Evolutionary conservation across 2,797 vertebrate species (phyloP).

Genomic region (Meda fulgida): DNA sequence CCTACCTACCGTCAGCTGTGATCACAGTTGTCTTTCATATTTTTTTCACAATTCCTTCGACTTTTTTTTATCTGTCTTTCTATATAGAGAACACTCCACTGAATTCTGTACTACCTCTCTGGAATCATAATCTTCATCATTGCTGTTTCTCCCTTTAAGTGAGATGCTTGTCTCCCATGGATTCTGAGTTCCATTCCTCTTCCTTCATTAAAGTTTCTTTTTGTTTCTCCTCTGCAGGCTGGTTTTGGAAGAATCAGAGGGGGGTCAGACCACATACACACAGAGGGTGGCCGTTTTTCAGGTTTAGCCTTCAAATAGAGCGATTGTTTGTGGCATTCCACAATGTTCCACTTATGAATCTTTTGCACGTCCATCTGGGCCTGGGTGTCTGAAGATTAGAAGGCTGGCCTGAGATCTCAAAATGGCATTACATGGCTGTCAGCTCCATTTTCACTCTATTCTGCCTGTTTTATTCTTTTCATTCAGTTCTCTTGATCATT

Average conservation of each 20-base stretch:
- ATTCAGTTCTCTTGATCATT: constrained; percentile 28
- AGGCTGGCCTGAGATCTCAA: constrained; percentile 21
- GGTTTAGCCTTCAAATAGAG: constrained; percentile 40
- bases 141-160: constrained; percentile 6
- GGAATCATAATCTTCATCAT: constrained; percentile 23
- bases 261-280: constrained; percentile 31
- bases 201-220: constrained; percentile 53
- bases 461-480: constrained; percentile 36
- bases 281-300: constrained; percentile 48
- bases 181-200: constrained; percentile 21
- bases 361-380: constrained; percentile 33
- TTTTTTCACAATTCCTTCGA: constrained; percentile 18
- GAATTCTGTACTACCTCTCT: not conserved
- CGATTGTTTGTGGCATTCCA: constrained; percentile 29
- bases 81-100: constrained; percentile 7
- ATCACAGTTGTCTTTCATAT: constrained; percentile 14
- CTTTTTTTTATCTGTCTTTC: constrained; percentile 10
- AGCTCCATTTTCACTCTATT: constrained; percentile 48
- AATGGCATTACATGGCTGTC: constrained; percentile 52
- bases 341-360: constrained; percentile 47
- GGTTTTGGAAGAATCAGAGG: constrained; percentile 19
- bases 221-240: constrained; percentile 40
- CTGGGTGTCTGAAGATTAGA: constrained; percentile 36
- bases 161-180: constrained; percentile 35
- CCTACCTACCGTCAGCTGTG: constrained; percentile 24